Evolutionary conservation across 1,140 invertebrate species (phyloP).

Genomic region (Apolygus lucorum): DNA sequence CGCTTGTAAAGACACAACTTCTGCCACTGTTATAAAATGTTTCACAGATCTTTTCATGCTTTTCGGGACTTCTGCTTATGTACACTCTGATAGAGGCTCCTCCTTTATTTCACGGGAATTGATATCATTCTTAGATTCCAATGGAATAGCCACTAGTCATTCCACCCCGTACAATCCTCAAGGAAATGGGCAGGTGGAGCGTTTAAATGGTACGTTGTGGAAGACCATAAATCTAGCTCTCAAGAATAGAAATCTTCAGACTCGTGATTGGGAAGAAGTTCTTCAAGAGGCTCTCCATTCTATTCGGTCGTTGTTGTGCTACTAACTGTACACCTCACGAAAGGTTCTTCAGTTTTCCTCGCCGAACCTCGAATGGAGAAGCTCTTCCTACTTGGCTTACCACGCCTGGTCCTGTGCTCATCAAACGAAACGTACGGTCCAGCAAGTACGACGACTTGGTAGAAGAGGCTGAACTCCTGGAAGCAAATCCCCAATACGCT

Average conservation of each 20-base stretch:
- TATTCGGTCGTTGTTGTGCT: too few relatives aligned
- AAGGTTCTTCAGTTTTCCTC: too few relatives aligned
- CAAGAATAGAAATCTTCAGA: too few relatives aligned
- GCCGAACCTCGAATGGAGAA: too few relatives aligned
- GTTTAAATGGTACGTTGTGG: constrained; percentile 31
- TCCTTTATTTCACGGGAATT: constrained; percentile 32
- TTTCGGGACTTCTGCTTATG: constrained; percentile 29
- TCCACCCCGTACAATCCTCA: constrained; percentile 28
- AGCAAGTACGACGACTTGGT: constrained; percentile 5
- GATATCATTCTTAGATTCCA: constrained; percentile 18
- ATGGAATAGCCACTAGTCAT: constrained; percentile 26
- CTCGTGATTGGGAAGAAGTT: too few relatives aligned
- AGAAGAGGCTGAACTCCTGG: background rate
- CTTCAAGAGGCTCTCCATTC: too few relatives aligned
- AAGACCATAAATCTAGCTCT: too few relatives aligned
- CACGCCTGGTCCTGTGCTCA: background rate
- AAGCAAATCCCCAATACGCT: constrained; percentile 7
- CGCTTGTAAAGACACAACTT: constrained; percentile 29
- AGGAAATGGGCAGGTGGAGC: constrained; percentile 24
- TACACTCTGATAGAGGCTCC: constrained; percentile 30
- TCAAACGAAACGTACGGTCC: background rate
- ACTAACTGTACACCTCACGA: too few relatives aligned
- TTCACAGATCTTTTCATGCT: constrained; percentile 30
- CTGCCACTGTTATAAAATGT: constrained; percentile 31
- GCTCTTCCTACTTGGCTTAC: background rate